phyloP scores from a whole-genome alignment of 2,888 invertebrate genomes.

The Trissolcus japonicus region DNA sequence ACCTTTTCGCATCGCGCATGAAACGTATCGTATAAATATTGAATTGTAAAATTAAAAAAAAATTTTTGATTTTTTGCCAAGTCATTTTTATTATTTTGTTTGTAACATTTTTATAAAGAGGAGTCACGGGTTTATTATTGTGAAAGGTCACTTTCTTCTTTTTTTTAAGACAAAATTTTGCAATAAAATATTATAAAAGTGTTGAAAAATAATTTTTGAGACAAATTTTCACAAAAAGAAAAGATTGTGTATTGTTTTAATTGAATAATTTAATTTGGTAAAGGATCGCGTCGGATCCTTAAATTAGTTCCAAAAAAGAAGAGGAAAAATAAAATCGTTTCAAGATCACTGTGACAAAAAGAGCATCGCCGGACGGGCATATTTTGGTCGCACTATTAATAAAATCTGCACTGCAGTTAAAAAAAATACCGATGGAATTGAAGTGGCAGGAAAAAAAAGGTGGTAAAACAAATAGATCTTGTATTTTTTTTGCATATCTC shows the following conservation, averaged over 20 bases:
- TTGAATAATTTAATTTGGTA: too few relatives aligned
- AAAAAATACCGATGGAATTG: slow-evolving; percentile 15
- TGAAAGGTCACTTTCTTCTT: not conserved
- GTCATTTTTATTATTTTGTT: too few relatives aligned
- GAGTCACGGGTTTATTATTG: too few relatives aligned
- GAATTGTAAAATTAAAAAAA: slow-evolving; percentile 3
- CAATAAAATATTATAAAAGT: too few relatives aligned
- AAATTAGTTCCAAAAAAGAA: not conserved
- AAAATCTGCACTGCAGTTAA: slow-evolving; percentile 6
- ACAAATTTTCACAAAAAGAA: too few relatives aligned
- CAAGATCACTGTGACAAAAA: slow-evolving; percentile 7
- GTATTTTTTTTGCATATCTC: slow-evolving; percentile 42
- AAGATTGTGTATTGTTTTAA: too few relatives aligned
- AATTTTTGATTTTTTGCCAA: not conserved
- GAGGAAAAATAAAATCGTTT: not conserved
- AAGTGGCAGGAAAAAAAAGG: slow-evolving; percentile 2
- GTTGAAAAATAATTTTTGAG: too few relatives aligned
- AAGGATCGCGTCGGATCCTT: too few relatives aligned
- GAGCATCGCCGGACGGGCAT: slow-evolving; percentile 8
- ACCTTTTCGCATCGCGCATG: slow-evolving; percentile 21
- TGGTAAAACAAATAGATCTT: slow-evolving; percentile 28
- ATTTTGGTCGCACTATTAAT: slow-evolving; percentile 34
- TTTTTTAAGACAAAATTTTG: not conserved
- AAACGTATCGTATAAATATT: slow-evolving; percentile 14
- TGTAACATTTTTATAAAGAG: too few relatives aligned